These are phyloP conservation scores for Sepiola atlantica DNA, from an alignment of 2,888 invertebrate species.

Conservation along the genomic window DNA sequence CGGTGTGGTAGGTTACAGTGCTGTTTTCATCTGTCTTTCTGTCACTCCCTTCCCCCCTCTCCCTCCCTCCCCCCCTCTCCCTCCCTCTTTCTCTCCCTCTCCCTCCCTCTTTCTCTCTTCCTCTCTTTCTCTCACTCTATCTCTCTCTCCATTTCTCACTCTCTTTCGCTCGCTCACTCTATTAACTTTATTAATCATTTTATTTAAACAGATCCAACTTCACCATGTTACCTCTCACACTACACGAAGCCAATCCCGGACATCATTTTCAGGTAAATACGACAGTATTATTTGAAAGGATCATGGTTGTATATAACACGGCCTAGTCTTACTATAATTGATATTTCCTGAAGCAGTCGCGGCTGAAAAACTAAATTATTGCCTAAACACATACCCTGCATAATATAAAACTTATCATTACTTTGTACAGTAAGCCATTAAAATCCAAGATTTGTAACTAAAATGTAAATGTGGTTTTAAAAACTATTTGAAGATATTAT, in stretches of 20 bases:
- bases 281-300: too few relatives aligned
- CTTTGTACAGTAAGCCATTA: too few relatives aligned
- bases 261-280: constrained; percentile 73
- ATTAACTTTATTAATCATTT: not conserved
- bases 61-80: not conserved
- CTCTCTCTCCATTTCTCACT: not conserved
- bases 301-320: too few relatives aligned
- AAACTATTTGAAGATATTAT: too few relatives aligned
- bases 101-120: not conserved
- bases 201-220: constrained; percentile 69
- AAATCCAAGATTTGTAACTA: too few relatives aligned
- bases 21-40: not conserved
- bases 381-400: too few relatives aligned
- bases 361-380: too few relatives aligned
- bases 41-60: not conserved
- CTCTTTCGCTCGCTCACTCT: not conserved
- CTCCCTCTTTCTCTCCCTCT: not conserved
- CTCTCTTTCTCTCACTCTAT: not conserved
- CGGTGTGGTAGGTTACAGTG: too few relatives aligned
- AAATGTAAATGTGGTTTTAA: too few relatives aligned
- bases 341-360: too few relatives aligned
- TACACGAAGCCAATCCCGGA: constrained; percentile 75
- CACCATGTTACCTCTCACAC: constrained; percentile 70
- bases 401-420: too few relatives aligned
- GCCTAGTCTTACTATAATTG: too few relatives aligned